Conservation (phyloP, 2,888 invertebrate species). For the Drosophila bunnanda region DNA sequence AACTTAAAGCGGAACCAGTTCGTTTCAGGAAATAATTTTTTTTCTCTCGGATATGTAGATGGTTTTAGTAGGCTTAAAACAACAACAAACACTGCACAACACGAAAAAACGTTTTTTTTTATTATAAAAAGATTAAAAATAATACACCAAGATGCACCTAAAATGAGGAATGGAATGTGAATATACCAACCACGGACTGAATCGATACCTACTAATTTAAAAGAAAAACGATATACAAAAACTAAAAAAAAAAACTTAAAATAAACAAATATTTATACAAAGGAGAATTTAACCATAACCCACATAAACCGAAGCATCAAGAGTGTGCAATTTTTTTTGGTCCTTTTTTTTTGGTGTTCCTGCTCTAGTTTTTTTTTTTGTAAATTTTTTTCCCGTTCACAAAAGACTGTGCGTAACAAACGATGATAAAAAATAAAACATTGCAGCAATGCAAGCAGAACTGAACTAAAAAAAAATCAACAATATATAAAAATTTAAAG, state of each 20-base stretch:
- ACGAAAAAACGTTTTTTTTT: slow-evolving; percentile 4
- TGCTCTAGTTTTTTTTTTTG: slow-evolving; percentile 16
- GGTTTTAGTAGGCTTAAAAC: slow-evolving; percentile 18
- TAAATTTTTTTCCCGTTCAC: slow-evolving; percentile 47
- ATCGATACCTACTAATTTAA: slow-evolving; percentile 32
- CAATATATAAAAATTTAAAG: slow-evolving; percentile 11
- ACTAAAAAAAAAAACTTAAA: not conserved
- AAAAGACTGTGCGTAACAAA: slow-evolving; percentile 35
- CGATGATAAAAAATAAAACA: not conserved
- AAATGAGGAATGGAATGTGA: slow-evolving; percentile 27
- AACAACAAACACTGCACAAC: slow-evolving; percentile 27
- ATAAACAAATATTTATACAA: slow-evolving; percentile 15
- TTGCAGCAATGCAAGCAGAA: slow-evolving; percentile 42
- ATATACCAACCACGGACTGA: slow-evolving; percentile 47
- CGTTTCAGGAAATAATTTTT: not conserved
- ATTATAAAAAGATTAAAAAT: not conserved
- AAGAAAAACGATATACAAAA: not conserved
- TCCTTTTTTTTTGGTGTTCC: slow-evolving; percentile 24
- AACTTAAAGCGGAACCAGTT: slow-evolving; percentile 15
- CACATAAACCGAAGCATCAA: slow-evolving; percentile 17
- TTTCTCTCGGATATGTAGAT: slow-evolving; percentile 14
- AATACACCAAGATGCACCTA: slow-evolving; percentile 15
- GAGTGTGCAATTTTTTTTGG: slow-evolving; percentile 45
- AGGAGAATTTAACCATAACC: slow-evolving; percentile 1
- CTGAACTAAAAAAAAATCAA: slow-evolving; percentile 40